Evolutionary conservation across 2,888 invertebrate genomes (phyloP).

Genomic region (Pegoplata infirma): DNA sequence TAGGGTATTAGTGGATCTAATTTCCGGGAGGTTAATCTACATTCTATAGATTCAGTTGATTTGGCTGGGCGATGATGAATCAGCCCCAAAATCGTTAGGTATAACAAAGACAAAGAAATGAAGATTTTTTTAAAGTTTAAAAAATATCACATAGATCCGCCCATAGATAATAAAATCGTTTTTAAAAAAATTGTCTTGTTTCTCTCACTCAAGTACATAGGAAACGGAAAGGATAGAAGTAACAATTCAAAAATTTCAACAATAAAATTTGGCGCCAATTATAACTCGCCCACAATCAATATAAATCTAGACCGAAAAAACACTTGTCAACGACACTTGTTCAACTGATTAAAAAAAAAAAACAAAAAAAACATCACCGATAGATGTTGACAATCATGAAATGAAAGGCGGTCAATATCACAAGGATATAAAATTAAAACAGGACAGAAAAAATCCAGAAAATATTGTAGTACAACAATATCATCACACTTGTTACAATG

Average conservation of each 20-base stretch:
- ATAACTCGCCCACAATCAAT: conserved; percentile 43
- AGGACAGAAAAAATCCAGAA: neutral
- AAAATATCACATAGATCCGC: conserved; percentile 43
- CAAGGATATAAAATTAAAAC: conserved; percentile 4
- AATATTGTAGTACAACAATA: conserved; percentile 23
- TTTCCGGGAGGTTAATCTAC: no score
- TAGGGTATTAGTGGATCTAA: no score
- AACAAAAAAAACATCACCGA: neutral
- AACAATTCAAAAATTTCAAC: neutral
- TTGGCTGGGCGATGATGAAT: no score
- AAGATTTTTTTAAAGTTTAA: neutral
- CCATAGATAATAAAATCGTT: conserved; percentile 6
- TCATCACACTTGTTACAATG: conserved; percentile 49
- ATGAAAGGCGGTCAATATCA: conserved; percentile 44
- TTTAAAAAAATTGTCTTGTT: no score
- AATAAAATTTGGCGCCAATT: conserved; percentile 52
- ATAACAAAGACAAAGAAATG: no score
- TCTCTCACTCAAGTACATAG: conserved; percentile 38
- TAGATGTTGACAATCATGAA: conserved; percentile 53
- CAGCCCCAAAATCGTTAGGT: no score
- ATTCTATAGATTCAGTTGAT: no score
- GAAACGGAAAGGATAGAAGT: conserved; percentile 35
- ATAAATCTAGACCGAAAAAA: conserved; percentile 30
- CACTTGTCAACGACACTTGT: conserved; percentile 60
- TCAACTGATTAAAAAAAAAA: conserved; percentile 32